Evolutionary conservation across 2,113 vertebrate genomes (phyloP).

Genomic region (Sinocyclocheilus maitianheensis): DNA sequence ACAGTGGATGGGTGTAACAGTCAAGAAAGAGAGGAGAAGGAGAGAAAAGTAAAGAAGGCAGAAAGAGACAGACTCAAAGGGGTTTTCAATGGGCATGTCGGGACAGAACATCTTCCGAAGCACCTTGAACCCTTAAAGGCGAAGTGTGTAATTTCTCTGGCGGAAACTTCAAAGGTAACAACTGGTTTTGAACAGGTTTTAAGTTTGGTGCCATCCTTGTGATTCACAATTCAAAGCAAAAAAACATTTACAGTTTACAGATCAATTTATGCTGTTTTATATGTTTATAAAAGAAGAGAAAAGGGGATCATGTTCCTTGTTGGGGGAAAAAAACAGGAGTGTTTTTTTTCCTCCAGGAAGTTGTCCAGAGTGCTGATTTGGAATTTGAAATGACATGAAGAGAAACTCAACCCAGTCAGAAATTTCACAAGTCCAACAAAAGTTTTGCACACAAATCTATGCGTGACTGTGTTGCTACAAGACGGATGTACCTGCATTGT

Average conservation of each 20-base stretch:
- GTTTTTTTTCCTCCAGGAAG: not conserved
- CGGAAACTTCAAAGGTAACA: not conserved
- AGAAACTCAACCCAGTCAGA: too few relatives aligned
- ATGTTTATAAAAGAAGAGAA: not conserved
- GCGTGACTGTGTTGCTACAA: not conserved
- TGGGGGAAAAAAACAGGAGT: not conserved
- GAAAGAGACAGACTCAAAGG: not conserved
- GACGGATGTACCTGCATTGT: not conserved
- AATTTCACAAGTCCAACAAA: not conserved
- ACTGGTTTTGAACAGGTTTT: not conserved
- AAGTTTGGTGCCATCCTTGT: not conserved
- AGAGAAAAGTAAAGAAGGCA: not conserved
- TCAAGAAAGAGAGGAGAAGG: conserved; percentile 9
- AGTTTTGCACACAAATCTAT: not conserved
- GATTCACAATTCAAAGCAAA: not conserved
- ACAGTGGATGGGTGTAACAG: conserved; percentile 46
- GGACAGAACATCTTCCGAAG: not conserved
- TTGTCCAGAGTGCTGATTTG: not conserved
- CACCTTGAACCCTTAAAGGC: conserved; percentile 1
- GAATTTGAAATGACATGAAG: not conserved
- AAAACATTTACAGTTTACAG: not conserved
- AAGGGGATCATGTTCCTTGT: not conserved
- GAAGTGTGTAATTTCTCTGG: not conserved
- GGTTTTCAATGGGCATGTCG: conserved; percentile 12
- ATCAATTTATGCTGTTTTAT: not conserved